These are phyloP conservation scores for Trichogramma pretiosum DNA, from an alignment of 1,140 invertebrate species.

Conservation along the genomic window DNA sequence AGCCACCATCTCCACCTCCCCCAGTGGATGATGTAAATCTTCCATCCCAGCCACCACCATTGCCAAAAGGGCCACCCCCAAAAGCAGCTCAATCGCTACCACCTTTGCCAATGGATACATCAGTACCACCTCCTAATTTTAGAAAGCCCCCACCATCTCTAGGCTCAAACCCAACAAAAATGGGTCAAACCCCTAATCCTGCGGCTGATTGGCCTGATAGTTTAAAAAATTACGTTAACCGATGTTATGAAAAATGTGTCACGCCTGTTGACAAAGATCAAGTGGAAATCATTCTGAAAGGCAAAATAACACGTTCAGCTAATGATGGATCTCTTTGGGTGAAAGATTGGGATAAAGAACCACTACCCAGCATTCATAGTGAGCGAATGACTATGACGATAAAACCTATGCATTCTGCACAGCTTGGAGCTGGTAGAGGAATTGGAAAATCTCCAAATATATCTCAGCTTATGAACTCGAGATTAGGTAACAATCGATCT, in stretches of 20 bases:
- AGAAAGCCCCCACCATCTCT: conserved; percentile 22
- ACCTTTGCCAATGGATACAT: conserved; percentile 11
- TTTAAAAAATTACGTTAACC: conserved; percentile 76
- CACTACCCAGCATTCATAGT: conserved; percentile 75
- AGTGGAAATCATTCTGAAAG: conserved; percentile 87
- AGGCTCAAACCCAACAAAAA: conserved; percentile 21
- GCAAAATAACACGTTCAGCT: conserved; percentile 82
- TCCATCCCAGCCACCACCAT: conserved; percentile 33
- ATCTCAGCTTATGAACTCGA: conserved; percentile 47
- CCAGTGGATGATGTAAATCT: conserved; percentile 23
- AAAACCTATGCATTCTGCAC: conserved; percentile 34
- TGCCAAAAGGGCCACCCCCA: conserved; percentile 31
- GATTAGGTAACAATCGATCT: conserved; percentile 39
- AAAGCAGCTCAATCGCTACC: conserved; percentile 17
- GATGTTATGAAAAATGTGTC: conserved; percentile 83
- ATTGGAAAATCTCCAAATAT: conserved; percentile 39
- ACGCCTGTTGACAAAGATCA: conserved; percentile 83
- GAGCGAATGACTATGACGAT: conserved; percentile 60
- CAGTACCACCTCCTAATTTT: conserved; percentile 14
- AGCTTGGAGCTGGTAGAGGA: conserved; percentile 19
- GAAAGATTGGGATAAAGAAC: conserved; percentile 87
- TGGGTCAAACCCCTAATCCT: conserved; percentile 30
- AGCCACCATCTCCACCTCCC: conserved; percentile 40
- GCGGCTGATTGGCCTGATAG: conserved; percentile 61
- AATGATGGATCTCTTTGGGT: conserved; percentile 74